These are phyloP conservation scores for Ivindomyrus marchei DNA, from an alignment of 2,113 vertebrate genomes.

Conservation along the genomic window DNA sequence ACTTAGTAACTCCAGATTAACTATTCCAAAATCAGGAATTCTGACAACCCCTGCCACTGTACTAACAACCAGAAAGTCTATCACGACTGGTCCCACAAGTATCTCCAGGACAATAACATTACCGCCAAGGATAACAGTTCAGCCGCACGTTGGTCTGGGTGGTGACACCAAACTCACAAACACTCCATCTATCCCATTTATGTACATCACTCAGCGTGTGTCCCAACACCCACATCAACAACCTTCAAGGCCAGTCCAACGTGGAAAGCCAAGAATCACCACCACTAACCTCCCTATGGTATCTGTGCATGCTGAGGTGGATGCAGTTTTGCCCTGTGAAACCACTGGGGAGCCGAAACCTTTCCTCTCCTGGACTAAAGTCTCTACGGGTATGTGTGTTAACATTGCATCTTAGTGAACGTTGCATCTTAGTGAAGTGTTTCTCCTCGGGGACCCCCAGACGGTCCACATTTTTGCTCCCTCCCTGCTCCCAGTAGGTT, in stretches of 20 bases:
- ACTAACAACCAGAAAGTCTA: neutral
- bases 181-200: slow-evolving; percentile 33
- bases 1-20: slow-evolving; percentile 25
- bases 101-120: slow-evolving; percentile 22
- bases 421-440: neutral
- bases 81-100: slow-evolving; percentile 23
- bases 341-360: slow-evolving; percentile 69
- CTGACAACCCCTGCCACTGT: neutral
- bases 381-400: slow-evolving; percentile 72
- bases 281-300: slow-evolving; percentile 50
- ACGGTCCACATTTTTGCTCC: neutral
- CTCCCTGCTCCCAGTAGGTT: no score
- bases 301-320: slow-evolving; percentile 63
- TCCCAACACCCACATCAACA: slow-evolving; percentile 33
- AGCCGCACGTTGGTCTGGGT: slow-evolving; percentile 16
- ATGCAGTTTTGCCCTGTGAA: slow-evolving; percentile 72
- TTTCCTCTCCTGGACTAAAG: slow-evolving; percentile 79
- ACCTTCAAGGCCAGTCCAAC: slow-evolving; percentile 31
- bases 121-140: slow-evolving; percentile 22
- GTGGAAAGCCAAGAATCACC: slow-evolving; percentile 65
- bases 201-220: slow-evolving; percentile 32
- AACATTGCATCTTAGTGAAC: neutral
- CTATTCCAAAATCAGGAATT: slow-evolving; percentile 29
- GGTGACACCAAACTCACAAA: slow-evolving; percentile 28
- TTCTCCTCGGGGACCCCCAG: neutral